Conservation (phyloP, 2,113 vertebrate species). For the Tursiops truncatus region DNA sequence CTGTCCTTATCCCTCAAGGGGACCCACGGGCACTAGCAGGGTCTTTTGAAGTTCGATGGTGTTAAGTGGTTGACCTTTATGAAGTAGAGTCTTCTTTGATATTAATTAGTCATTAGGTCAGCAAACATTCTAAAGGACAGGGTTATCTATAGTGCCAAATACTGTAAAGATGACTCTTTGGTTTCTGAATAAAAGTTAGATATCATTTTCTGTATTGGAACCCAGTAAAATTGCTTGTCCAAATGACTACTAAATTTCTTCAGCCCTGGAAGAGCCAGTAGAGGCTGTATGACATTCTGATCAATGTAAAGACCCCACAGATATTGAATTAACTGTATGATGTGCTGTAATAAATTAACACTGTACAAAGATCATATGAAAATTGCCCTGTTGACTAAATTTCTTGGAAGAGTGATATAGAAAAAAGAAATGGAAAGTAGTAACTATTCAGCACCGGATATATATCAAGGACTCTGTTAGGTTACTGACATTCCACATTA, state of each 20-base stretch:
- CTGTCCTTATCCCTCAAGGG: not conserved
- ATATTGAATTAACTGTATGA: not conserved
- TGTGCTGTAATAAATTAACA: not conserved
- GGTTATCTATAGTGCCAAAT: not conserved
- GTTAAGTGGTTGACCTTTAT: conserved; percentile 58
- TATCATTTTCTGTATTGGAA: not conserved
- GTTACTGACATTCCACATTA: not conserved
- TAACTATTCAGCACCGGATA: not conserved
- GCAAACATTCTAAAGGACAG: conserved; percentile 41
- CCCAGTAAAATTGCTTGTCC: not conserved
- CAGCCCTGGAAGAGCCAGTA: not conserved
- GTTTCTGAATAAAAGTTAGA: conserved; percentile 1
- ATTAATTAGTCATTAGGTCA: conserved; percentile 58
- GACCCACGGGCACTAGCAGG: not conserved
- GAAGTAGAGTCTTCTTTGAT: conserved; percentile 32
- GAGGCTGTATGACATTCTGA: not conserved
- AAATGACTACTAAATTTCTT: not conserved
- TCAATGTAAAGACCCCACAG: not conserved
- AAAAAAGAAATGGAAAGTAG: not conserved
- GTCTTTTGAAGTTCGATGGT: conserved; percentile 38
- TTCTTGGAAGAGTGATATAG: not conserved
- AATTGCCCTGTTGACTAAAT: not conserved
- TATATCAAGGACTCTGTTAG: not conserved
- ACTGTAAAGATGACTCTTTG: not conserved
- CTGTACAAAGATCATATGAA: not conserved